Conservation (phyloP, 1,140 invertebrate genomes). For the Eriocheir sinensis region DNA sequence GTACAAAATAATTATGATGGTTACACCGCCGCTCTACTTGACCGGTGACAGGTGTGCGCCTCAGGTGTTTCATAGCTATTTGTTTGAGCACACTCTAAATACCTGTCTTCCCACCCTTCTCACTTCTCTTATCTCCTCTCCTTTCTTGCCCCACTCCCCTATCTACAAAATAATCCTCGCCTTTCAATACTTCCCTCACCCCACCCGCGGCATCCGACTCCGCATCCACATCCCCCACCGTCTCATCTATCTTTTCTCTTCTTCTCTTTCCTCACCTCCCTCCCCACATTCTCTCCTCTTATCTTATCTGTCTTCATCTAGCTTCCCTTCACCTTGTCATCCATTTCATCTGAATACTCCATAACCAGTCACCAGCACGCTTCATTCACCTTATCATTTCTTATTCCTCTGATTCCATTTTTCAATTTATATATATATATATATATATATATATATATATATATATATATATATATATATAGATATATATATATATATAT, state of each 20-base stretch:
- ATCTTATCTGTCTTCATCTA: neutral
- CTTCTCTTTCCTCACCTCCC: neutral
- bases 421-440: no score
- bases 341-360: neutral
- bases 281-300: neutral
- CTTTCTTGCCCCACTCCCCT: slow-evolving; percentile 2
- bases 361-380: neutral
- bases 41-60: no score
- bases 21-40: no score
- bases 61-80: no score
- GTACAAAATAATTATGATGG: no score
- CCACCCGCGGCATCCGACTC: neutral
- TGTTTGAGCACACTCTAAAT: no score
- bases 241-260: neutral
- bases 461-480: no score
- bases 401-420: neutral
- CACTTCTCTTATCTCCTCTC: neutral
- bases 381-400: neutral
- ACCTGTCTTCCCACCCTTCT: no score
- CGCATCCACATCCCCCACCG: neutral
- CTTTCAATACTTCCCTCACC: neutral
- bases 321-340: neutral
- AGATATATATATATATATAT: no score
- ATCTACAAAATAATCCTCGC: neutral
- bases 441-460: no score